Evolutionary conservation across 2,113 vertebrate species (phyloP).

Genomic region (Protobothrops mucrosquamatus): DNA sequence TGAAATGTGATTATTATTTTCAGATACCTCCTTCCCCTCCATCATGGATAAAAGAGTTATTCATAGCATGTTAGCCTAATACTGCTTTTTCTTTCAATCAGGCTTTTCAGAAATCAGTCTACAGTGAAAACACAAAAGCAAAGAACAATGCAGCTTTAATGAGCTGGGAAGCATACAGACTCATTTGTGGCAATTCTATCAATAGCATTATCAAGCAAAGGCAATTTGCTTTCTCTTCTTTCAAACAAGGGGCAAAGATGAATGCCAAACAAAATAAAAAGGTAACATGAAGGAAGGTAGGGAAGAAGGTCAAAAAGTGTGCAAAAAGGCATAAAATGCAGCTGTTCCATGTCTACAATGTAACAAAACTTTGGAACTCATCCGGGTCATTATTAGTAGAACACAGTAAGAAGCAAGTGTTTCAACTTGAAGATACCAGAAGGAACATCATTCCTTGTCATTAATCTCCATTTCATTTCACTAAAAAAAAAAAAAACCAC

Average conservation of each 20-base stretch:
- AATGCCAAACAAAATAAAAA: neutral
- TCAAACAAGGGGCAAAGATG: constrained; percentile 4
- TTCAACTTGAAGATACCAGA: neutral
- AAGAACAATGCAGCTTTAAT: constrained; percentile 2
- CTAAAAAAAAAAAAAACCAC: neutral
- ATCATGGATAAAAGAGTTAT: fast-evolving
- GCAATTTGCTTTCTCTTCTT: neutral
- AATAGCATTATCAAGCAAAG: constrained; percentile 23
- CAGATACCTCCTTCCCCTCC: neutral
- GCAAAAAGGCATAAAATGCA: neutral
- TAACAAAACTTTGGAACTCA: neutral
- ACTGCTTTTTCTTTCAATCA: neutral
- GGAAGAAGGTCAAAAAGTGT: neutral
- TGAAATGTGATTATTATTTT: neutral
- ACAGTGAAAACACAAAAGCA: neutral
- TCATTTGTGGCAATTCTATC: constrained; percentile 14
- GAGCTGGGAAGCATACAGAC: constrained; percentile 28
- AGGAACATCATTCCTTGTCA: neutral
- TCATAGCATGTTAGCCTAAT: neutral
- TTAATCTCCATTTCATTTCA: neutral
- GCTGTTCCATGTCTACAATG: neutral
- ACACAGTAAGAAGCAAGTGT: neutral
- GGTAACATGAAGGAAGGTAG: neutral
- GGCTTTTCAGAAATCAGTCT: constrained; percentile 16
- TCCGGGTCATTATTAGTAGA: neutral